Percentiles rank a stretch among this genome's conserved stretches.
phyloP scores from a whole-genome alignment of 2,797 vertebrate genomes.

The Philypnodon macrostomus region DNA sequence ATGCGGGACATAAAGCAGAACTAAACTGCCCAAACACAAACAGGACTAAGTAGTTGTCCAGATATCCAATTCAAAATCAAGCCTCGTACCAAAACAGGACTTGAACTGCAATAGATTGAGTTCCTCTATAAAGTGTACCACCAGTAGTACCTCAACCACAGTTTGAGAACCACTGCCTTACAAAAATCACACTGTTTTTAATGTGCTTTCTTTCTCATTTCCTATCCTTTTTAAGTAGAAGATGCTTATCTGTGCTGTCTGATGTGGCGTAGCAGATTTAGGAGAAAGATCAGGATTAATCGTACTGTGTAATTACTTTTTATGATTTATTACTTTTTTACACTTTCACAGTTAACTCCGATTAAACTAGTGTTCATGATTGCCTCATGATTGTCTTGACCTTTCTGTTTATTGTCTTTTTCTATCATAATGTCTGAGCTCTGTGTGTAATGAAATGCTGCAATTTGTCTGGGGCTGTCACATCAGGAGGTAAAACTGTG shows the following conservation, averaged over 20 bases:
- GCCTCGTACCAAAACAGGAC: no score
- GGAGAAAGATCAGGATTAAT: constrained; percentile 70
- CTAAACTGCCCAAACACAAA: no score
- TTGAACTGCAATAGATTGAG: no score
- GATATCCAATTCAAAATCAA: no score
- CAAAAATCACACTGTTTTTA: constrained; percentile 33
- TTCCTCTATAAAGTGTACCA: no score
- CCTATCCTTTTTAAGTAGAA: constrained; percentile 52
- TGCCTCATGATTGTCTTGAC: constrained; percentile 26
- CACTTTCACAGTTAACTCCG: constrained; percentile 1
- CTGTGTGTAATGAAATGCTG: constrained; percentile 25
- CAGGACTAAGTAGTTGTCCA: no score
- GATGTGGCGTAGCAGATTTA: constrained; percentile 69
- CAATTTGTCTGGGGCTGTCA: constrained; percentile 28
- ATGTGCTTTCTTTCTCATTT: constrained; percentile 21
- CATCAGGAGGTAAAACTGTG: constrained; percentile 17
- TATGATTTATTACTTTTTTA: constrained; percentile 64
- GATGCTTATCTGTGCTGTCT: constrained; percentile 56
- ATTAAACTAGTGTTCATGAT: constrained; percentile 21
- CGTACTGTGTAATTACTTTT: constrained; percentile 71
- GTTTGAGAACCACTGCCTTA: no score
- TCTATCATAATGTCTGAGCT: constrained; percentile 3
- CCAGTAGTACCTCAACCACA: no score
- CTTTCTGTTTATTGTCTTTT: constrained; percentile 31
- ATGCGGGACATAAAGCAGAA: no score